phyloP scores from a whole-genome alignment of 2,888 invertebrate species.

The Pheosia gnoma region DNA sequence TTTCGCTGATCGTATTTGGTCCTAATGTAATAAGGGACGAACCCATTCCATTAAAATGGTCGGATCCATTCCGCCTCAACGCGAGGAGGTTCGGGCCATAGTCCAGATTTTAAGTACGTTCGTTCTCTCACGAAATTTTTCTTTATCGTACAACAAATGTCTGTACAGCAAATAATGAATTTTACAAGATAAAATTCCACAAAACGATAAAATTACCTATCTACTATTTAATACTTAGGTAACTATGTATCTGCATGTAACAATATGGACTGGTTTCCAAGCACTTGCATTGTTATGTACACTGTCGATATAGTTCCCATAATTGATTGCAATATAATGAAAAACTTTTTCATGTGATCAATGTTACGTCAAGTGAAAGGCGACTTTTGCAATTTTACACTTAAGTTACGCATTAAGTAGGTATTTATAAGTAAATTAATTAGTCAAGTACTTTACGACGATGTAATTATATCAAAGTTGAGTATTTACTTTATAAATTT shows the following conservation, averaged over 20 bases:
- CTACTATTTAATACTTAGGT: too few species aligned
- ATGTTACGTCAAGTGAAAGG: constrained; percentile 34
- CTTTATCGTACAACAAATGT: too few species aligned
- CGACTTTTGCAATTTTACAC: constrained; percentile 11
- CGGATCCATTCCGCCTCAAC: too few species aligned
- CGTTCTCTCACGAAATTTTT: too few species aligned
- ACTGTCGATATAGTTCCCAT: neutral
- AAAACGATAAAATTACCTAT: too few species aligned
- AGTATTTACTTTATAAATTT: neutral
- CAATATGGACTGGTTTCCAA: neutral
- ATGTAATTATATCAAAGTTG: neutral
- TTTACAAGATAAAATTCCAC: too few species aligned
- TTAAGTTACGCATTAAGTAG: constrained; percentile 16
- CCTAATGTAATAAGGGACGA: too few species aligned
- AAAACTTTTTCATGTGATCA: constrained; percentile 14
- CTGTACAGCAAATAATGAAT: too few species aligned
- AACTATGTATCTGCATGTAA: neutral
- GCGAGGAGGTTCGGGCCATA: too few species aligned
- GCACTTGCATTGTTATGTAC: neutral
- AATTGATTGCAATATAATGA: constrained; percentile 2
- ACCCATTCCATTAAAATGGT: too few species aligned
- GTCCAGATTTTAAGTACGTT: too few species aligned
- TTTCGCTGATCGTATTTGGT: too few species aligned
- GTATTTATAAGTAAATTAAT: constrained; percentile 6
- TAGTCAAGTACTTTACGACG: neutral